Conservation (phyloP, 2,888 invertebrate genomes). For the Drosophila subsilvestris region DNA sequence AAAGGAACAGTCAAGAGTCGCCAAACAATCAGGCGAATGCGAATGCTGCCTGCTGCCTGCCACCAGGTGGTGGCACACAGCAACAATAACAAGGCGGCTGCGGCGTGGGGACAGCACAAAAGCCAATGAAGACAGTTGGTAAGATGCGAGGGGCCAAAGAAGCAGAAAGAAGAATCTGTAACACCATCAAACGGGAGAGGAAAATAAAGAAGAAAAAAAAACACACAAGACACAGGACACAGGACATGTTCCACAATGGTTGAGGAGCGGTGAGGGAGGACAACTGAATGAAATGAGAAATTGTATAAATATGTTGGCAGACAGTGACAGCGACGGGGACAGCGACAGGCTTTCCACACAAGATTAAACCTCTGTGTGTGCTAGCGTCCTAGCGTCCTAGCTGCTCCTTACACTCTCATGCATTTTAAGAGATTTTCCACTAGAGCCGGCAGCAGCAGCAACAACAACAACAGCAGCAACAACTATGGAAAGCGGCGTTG, state of each 20-base stretch:
- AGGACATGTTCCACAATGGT: slow-evolving; percentile 42
- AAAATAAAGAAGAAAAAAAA: slow-evolving; percentile 4
- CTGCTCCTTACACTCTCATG: slow-evolving; percentile 47
- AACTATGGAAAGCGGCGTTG: slow-evolving; percentile 57
- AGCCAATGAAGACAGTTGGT: slow-evolving; percentile 70
- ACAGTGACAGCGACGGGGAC: slow-evolving; percentile 13
- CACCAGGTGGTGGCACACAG: slow-evolving; percentile 40
- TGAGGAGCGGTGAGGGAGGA: slow-evolving; percentile 14
- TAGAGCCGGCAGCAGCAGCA: slow-evolving; percentile 45
- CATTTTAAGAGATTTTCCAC: slow-evolving; percentile 76
- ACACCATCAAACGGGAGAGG: not conserved
- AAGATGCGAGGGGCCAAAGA: slow-evolving; percentile 53
- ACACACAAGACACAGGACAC: slow-evolving; percentile 13
- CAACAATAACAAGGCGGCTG: slow-evolving; percentile 2
- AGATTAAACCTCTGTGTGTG: slow-evolving; percentile 43
- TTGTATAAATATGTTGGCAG: slow-evolving; percentile 78
- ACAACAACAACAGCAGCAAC: slow-evolving; percentile 23
- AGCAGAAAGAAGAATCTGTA: slow-evolving; percentile 23
- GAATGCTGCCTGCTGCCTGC: too few species aligned
- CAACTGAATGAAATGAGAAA: slow-evolving; percentile 77
- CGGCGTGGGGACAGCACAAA: slow-evolving; percentile 18
- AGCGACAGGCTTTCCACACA: slow-evolving; percentile 49
- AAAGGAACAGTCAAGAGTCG: slow-evolving; percentile 38
- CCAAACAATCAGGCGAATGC: slow-evolving; percentile 60
- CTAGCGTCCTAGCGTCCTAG: too few species aligned